These are phyloP conservation scores for Sebastes umbrosus DNA, from an alignment of 2,797 vertebrate species.

Conservation along the genomic window DNA sequence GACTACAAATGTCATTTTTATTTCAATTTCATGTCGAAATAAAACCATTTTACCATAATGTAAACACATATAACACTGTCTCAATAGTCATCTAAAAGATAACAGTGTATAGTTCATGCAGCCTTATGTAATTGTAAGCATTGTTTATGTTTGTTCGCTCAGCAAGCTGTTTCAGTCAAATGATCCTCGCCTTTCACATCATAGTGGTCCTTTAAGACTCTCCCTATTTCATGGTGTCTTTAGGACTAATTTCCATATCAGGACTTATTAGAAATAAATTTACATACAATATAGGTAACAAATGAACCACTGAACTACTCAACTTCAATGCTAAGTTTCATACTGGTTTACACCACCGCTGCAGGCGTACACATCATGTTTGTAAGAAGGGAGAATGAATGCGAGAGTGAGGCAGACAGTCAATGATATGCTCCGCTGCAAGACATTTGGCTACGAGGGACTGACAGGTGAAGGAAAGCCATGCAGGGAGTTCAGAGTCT, in stretches of 20 bases:
- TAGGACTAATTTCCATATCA: background rate
- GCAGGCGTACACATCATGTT: conserved; percentile 16
- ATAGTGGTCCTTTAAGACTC: background rate
- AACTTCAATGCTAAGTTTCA: conserved; percentile 18
- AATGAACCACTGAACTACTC: background rate
- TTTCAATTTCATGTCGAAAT: background rate
- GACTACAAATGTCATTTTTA: background rate
- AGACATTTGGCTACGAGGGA: conserved; percentile 49
- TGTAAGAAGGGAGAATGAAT: conserved; percentile 15
- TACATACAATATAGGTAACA: background rate
- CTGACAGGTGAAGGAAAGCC: conserved; percentile 62
- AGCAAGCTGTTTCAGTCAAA: background rate
- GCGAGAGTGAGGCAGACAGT: conserved; percentile 1
- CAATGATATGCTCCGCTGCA: background rate
- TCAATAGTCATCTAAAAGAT: background rate
- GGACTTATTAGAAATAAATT: background rate
- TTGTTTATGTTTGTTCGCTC: background rate
- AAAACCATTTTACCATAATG: background rate
- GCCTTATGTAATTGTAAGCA: background rate
- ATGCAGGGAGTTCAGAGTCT: conserved; percentile 50
- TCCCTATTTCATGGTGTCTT: background rate
- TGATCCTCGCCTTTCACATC: background rate
- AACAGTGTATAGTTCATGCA: background rate
- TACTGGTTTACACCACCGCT: conserved; percentile 7
- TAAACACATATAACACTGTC: background rate